phyloP scores from a whole-genome alignment of 2,113 vertebrate genomes.

The Engraulis encrasicolus region DNA sequence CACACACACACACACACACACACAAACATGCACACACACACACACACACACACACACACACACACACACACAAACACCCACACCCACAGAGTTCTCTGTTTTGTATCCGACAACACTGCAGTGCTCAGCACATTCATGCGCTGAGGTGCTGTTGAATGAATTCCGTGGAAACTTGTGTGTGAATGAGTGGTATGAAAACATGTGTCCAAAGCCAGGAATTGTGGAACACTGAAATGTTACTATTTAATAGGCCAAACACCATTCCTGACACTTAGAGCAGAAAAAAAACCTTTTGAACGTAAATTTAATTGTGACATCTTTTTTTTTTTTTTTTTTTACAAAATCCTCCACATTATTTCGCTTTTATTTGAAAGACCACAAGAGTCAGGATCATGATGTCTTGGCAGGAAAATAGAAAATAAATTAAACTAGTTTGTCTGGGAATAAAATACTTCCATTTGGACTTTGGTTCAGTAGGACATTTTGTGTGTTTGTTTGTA shows the following conservation, averaged over 20 bases:
- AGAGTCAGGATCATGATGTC: background rate
- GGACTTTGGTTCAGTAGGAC: too few species aligned
- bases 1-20: too few species aligned
- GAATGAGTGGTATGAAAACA: conserved; percentile 11
- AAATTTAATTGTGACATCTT: conserved; percentile 1
- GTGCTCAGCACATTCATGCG: too few species aligned
- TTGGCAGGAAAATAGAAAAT: conserved; percentile 21
- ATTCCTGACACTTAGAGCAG: background rate
- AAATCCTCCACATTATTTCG: too few species aligned
- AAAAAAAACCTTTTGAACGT: background rate
- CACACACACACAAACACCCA: too few species aligned
- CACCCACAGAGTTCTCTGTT: too few species aligned
- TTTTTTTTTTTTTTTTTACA: background rate
- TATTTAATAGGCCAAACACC: background rate
- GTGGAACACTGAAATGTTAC: background rate
- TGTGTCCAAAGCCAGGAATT: background rate
- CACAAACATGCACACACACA: too few species aligned
- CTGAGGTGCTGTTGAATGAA: too few species aligned
- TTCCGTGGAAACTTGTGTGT: too few species aligned
- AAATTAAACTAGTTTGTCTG: background rate
- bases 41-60: too few species aligned
- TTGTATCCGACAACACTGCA: too few species aligned
- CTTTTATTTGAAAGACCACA: background rate
- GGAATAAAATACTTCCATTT: conserved; percentile 26
- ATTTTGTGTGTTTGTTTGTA: background rate